phyloP scores from a whole-genome alignment of 2,113 vertebrate species.

The Tragulus kanchil region DNA sequence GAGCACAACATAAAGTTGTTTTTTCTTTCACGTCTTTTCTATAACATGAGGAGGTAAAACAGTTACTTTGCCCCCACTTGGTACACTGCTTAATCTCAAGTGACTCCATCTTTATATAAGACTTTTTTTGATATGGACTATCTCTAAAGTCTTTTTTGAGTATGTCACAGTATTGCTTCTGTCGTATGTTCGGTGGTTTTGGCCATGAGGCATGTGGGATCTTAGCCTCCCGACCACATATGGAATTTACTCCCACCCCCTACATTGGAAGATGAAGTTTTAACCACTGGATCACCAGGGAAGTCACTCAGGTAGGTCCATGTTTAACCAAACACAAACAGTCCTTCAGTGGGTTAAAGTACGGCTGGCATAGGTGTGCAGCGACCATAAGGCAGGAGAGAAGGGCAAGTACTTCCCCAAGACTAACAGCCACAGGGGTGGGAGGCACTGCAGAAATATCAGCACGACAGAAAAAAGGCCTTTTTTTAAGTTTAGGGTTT shows the following conservation, averaged over 20 bases:
- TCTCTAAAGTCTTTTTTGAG: neutral
- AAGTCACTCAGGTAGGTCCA: neutral
- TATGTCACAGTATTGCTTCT: neutral
- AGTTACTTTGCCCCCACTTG: slow-evolving; percentile 22
- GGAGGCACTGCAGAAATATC: neutral
- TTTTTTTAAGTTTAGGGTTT: neutral
- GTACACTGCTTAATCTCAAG: neutral
- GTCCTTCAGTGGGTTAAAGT: neutral
- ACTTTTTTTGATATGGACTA: neutral
- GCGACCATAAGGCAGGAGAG: neutral
- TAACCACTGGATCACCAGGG: neutral
- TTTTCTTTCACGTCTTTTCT: neutral
- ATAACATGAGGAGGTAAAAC: neutral
- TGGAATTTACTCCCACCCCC: neutral
- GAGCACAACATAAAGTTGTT: neutral
- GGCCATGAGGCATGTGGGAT: neutral
- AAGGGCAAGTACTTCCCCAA: neutral
- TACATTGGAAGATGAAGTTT: neutral
- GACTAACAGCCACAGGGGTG: neutral
- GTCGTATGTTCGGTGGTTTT: neutral
- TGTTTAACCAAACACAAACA: slow-evolving; percentile 1
- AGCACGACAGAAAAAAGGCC: neutral
- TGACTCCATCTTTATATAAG: neutral
- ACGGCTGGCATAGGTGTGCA: neutral
- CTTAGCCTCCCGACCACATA: neutral